Percentiles rank a stretch among this genome's conserved stretches.
phyloP scores from a whole-genome alignment of 2,888 invertebrate genomes.

The Autographa gamma region DNA sequence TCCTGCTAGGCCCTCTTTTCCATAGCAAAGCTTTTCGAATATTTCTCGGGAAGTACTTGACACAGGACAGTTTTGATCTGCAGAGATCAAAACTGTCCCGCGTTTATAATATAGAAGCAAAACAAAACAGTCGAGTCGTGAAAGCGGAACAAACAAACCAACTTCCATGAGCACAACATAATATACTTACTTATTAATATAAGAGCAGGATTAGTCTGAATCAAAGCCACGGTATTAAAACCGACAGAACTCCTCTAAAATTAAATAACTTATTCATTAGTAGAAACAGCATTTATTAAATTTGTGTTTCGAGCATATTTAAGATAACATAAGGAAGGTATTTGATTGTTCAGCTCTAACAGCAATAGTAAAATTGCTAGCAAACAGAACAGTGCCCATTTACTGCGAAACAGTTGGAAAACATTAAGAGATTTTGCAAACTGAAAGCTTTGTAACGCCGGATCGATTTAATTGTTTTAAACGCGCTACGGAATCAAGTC shows the following conservation, averaged over 20 bases:
- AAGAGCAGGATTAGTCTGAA: not conserved
- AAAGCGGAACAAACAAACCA: slow-evolving; percentile 24
- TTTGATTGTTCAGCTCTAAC: slow-evolving; percentile 33
- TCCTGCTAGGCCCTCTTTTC: not conserved
- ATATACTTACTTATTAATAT: not conserved
- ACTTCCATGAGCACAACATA: slow-evolving; percentile 3
- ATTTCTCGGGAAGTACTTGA: slow-evolving; percentile 27
- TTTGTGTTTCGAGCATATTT: not conserved
- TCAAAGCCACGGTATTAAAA: not conserved
- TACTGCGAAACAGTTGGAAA: slow-evolving; percentile 46
- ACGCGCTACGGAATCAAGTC: slow-evolving; percentile 39
- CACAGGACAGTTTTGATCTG: slow-evolving; percentile 25
- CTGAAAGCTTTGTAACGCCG: slow-evolving; percentile 36
- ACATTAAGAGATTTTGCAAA: slow-evolving; percentile 47
- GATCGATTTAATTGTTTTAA: slow-evolving; percentile 51
- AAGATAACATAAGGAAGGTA: slow-evolving; percentile 18
- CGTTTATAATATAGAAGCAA: slow-evolving; percentile 41
- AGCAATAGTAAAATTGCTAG: slow-evolving; percentile 23
- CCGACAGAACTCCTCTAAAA: not conserved
- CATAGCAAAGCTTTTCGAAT: slow-evolving; percentile 21
- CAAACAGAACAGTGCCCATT: slow-evolving; percentile 47
- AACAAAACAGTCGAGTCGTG: slow-evolving; percentile 17
- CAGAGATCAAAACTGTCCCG: slow-evolving; percentile 42
- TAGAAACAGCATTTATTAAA: not conserved
- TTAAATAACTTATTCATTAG: slow-evolving; percentile 4